Evolutionary conservation across 2,113 vertebrate species (phyloP), one percentile per base, ranked within the genome.

Genomic region (Upupa epops): DNA sequence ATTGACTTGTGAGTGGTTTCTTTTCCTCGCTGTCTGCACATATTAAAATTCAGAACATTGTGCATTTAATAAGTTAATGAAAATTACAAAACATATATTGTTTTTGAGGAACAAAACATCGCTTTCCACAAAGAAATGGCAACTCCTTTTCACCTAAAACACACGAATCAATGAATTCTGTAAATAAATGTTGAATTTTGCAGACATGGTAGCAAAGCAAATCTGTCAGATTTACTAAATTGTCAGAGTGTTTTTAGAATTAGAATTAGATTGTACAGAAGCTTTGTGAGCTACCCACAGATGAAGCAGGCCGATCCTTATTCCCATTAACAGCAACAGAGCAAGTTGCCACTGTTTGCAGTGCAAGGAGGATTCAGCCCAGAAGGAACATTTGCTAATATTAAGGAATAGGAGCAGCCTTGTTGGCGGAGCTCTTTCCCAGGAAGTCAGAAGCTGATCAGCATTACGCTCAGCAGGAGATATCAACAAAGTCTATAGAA

Each of bases 401-500:
- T 1, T 76, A 49, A 73, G 93, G 56, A 95, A 93, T 90, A 93
- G 92, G 83, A 58, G 20, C 36, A 78, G 77, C 77, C 90, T 94
- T 94, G 83, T 93, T 94, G 84, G 29, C 1, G 0, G 77, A 89
- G 63, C 71, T 75, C 69, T 93, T 95, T 95, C 90, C 88, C 86
- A 90, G 83, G 84, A 94, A 96, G 83, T 70, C 86, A 93, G 88
- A 86, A 93, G 83, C 77, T 92, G 93, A 84, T 95, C 90, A 90
- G 73, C 84, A 76, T 74, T 7, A 8, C 0, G 2, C 86, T 93
- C 92, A 95, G 93, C 88, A 86, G 92, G 90, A 96, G 93, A 95
- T 65, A 74, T 95, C 93, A 95, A 94, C 92, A 92, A 83, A 93
- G 51, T 72, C 89, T 92, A 92, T 85, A 95, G 90, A 92, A 93